phyloP scores from a whole-genome alignment of 1,140 invertebrate species.

The Mamestra configurata region DNA sequence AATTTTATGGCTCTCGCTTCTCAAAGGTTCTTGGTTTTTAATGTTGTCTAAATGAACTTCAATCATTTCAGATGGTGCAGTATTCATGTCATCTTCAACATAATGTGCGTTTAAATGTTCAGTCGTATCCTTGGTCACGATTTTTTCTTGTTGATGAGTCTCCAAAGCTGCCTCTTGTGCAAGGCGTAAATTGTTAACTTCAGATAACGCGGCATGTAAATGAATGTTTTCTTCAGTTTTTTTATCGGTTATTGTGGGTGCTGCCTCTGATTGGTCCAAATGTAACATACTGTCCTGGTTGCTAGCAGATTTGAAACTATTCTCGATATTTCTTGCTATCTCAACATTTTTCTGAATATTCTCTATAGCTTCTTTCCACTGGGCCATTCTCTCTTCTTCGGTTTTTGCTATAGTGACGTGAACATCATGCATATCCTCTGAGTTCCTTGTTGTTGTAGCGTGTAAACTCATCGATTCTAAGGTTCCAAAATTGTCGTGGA shows the following conservation, averaged over 20 bases:
- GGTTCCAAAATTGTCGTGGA: slow-evolving; percentile 71
- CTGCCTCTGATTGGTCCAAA: slow-evolving; percentile 22
- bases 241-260: slow-evolving; percentile 12
- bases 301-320: slow-evolving; percentile 65
- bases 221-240: slow-evolving; percentile 33
- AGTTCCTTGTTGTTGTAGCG: slow-evolving; percentile 53
- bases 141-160: not conserved
- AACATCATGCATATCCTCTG: slow-evolving; percentile 50
- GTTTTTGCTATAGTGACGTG: slow-evolving; percentile 56
- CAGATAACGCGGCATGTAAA: not conserved
- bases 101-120: not conserved
- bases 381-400: slow-evolving; percentile 69
- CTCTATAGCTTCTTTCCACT: slow-evolving; percentile 76
- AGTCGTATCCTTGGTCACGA: not conserved
- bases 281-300: slow-evolving; percentile 1
- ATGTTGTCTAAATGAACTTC: slow-evolving; percentile 17
- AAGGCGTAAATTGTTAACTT: slow-evolving; percentile 1
- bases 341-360: slow-evolving; percentile 74
- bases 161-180: not conserved
- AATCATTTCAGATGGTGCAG: slow-evolving; percentile 25
- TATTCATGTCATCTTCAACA: slow-evolving; percentile 50
- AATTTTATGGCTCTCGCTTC: slow-evolving; percentile 27
- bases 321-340: slow-evolving; percentile 74
- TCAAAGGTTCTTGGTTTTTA: slow-evolving; percentile 5
- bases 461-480: slow-evolving; percentile 66